These are phyloP conservation scores for Plebejus melissa DNA, from an alignment of 2,888 invertebrate genomes.

Conservation along the genomic window DNA sequence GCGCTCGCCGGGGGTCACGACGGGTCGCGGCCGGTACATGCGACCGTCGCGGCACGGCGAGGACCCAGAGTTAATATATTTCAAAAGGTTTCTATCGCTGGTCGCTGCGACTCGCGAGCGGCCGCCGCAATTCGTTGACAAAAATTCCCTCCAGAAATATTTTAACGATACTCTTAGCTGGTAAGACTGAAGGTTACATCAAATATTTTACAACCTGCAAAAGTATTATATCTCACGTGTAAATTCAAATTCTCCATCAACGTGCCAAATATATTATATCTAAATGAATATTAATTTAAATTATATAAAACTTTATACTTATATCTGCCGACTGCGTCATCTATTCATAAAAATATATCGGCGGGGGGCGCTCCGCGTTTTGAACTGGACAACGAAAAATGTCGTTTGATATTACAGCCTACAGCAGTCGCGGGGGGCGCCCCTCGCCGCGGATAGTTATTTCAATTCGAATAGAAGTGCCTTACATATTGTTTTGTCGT, in stretches of 20 bases:
- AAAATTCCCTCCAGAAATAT: slow-evolving; percentile 72
- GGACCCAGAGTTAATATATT: slow-evolving; percentile 61
- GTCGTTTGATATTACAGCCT: neutral
- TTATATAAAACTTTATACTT: slow-evolving; percentile 1
- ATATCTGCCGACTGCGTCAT: slow-evolving; percentile 6
- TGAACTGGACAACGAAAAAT: neutral
- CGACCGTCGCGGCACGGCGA: slow-evolving; percentile 41
- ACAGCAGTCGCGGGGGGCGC: neutral
- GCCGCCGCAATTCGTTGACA: slow-evolving; percentile 55
- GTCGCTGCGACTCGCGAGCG: neutral
- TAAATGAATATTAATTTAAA: slow-evolving; percentile 15
- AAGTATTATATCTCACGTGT: slow-evolving; percentile 17
- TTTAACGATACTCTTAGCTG: slow-evolving; percentile 69
- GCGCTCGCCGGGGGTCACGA: slow-evolving; percentile 29
- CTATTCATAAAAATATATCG: slow-evolving; percentile 24
- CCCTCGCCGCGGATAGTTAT: slow-evolving; percentile 52
- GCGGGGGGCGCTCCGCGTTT: neutral
- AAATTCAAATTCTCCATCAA: slow-evolving; percentile 56
- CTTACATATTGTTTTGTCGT: slow-evolving; percentile 75
- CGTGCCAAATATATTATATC: slow-evolving; percentile 51
- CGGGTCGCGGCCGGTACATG: slow-evolving; percentile 43
- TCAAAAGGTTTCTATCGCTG: slow-evolving; percentile 54
- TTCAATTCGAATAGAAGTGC: slow-evolving; percentile 75
- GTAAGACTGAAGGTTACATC: slow-evolving; percentile 72
- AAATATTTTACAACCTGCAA: slow-evolving; percentile 44